Evolutionary conservation across 2,888 invertebrate genomes (phyloP), one percentile per base, ranked within the genome.

Genomic region (Amphipoea lucens): DNA sequence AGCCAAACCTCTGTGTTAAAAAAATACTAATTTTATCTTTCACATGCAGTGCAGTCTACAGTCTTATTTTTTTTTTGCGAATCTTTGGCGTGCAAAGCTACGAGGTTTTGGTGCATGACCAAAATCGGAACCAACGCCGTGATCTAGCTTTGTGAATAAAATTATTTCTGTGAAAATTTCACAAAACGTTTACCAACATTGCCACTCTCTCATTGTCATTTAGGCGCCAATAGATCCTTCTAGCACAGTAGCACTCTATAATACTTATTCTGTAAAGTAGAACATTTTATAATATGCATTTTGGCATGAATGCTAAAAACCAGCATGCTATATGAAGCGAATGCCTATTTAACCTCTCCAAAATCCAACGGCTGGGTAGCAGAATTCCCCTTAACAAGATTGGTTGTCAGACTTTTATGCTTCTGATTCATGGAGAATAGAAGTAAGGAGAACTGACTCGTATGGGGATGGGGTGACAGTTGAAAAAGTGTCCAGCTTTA

Each of bases 1-100:
- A 82, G 78, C 82, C 82, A 85, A 42, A 23, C 29, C 4, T 12
- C 7, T 40, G 20, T 6, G 5, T 6, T 0, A 51, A 67, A 84
- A 84, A 63, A 42, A 0, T 70, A 81, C 81, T 42, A 69, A 48
- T 62, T 14, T 70, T 0, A 11, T 4, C 5, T 62, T n/a, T 48
- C 36, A 57, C 17, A 3, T 36, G 3, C 36, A 3, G 36, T 36
- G 36, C 36, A 36, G 36, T 36, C 71, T 48, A 11, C 17, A 45
- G n/a, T 42, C 2, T 14, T 42, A 14, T 14, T n/a, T 29, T 14
- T n/a, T 67, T 42, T 42, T 67, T 23, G 14, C 7, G 14, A 67
- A 14, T 67, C 42, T 7, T 42, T 66, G 40, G 36, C 36, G 9
- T 20, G 1, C 36, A 36, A 11, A 5, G 20, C 36, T 36, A 5